Base-by-base conservation (phyloP, 2,888 invertebrate species). In the Metalampra italica region DNA sequence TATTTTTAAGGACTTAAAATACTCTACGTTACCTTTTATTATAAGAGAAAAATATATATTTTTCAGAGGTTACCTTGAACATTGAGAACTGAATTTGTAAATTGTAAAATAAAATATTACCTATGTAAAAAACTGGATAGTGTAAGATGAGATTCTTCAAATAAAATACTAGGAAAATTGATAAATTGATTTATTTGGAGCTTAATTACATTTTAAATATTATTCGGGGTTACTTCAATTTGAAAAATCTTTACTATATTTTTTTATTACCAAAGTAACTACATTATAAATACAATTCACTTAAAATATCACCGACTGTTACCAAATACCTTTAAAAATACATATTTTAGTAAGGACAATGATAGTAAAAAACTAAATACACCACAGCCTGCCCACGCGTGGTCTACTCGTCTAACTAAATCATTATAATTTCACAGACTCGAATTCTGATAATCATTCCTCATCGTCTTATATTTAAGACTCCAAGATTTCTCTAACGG, bases 11-110 rank as follows among this genome's bases (percentile, higher is more conserved):
- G 37, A 53, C 32, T 52, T 56, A 53, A 53, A 70, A 74, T 75
- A 73, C 68, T 74, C 65, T 74, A 63, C 76, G 82, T 83, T 82
- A 82, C 81, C 79, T 58, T 62, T 55, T 59, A 52, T 60, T 55
- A 5, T 64, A 59, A 61, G 56, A 45, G 45, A 54, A 60, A 61
- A 56, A 55, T 48, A 49, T 52, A 53, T 53, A 65, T 69, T 74
- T 78, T 75, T 73, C 71, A 77, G 77, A 73, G 75, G 77, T 79
- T 78, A 74, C 75, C 66, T 38, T 14, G 14, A 41, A 44, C 7
- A 30, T 15, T 45, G 11, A 49, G 53, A 53, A 64, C 53, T 62
- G 52, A 47, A 54, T 41, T 43, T 68, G 68, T 68, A 68, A 62
- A 66, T 68, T 68, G 22, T 22, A 22, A 3, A 22, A 22, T 22